These are phyloP conservation scores for Petromus typicus DNA, from an alignment of 2,113 vertebrate genomes.

Conservation along the genomic window DNA sequence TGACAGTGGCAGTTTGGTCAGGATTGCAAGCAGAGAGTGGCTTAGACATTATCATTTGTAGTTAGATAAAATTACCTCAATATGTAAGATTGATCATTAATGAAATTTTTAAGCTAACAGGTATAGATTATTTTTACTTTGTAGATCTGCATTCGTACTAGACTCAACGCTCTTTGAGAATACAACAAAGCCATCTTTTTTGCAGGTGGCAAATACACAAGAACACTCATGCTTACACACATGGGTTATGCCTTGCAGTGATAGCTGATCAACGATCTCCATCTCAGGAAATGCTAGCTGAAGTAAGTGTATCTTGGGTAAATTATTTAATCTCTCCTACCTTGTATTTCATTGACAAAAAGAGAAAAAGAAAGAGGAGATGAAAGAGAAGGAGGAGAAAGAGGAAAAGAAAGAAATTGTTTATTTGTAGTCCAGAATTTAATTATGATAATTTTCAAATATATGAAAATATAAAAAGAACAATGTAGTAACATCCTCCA, in stretches of 20 bases:
- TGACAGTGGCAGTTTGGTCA: constrained; percentile 1
- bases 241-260: not conserved
- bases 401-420: not conserved
- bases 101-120: not conserved
- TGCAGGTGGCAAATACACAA: not conserved
- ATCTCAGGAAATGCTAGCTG: not conserved
- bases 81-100: not conserved
- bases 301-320: not conserved
- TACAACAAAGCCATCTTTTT: not conserved
- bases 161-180: not conserved
- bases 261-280: not conserved
- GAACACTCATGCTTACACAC: not conserved
- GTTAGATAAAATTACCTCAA: not conserved
- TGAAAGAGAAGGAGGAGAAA: not conserved
- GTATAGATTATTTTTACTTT: not conserved
- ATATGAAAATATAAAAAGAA: not conserved
- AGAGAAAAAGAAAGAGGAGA: not conserved
- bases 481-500: not conserved
- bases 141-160: not conserved
- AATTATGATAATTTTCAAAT: not conserved
- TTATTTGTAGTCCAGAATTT: not conserved
- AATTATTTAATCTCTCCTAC: not conserved
- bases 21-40: not conserved
- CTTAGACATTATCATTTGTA: not conserved
- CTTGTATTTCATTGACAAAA: not conserved